phyloP scores from a whole-genome alignment of 2,888 invertebrate species.

The Pandemis corylana region DNA sequence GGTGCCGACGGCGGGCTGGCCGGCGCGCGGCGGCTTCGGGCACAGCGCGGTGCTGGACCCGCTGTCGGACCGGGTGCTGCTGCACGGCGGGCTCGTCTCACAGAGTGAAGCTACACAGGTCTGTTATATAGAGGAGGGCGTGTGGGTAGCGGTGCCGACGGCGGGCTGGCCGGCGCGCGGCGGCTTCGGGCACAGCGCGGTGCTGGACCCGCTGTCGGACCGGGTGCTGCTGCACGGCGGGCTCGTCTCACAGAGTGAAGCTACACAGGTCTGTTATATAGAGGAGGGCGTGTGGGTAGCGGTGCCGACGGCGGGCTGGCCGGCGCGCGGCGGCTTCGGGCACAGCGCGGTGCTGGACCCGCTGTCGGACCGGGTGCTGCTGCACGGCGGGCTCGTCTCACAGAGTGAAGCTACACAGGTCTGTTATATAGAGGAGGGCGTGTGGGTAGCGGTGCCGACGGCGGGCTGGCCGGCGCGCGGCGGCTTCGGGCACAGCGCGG shows the following conservation, averaged over 20 bases:
- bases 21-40: conserved; percentile 96
- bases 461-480: too few relatives aligned
- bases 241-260: conserved; percentile 92
- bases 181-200: conserved; percentile 96
- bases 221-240: conserved; percentile 97
- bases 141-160: conserved; percentile 63
- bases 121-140: conserved; percentile 84
- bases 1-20: conserved; percentile 81
- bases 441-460: too few relatives aligned
- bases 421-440: too few relatives aligned
- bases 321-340: conserved; percentile 96
- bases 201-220: conserved; percentile 91
- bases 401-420: conserved; percentile 88
- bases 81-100: conserved; percentile 97
- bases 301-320: conserved; percentile 81
- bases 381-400: conserved; percentile 97
- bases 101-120: conserved; percentile 91
- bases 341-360: conserved; percentile 95
- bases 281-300: conserved; percentile 72
- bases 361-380: conserved; percentile 91
- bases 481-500: too few relatives aligned
- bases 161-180: conserved; percentile 92
- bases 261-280: conserved; percentile 89
- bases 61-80: conserved; percentile 91
- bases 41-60: conserved; percentile 95